These are phyloP conservation scores for Camponotus vicinus DNA, from an alignment of 1,140 invertebrate genomes.

Conservation along the genomic window DNA sequence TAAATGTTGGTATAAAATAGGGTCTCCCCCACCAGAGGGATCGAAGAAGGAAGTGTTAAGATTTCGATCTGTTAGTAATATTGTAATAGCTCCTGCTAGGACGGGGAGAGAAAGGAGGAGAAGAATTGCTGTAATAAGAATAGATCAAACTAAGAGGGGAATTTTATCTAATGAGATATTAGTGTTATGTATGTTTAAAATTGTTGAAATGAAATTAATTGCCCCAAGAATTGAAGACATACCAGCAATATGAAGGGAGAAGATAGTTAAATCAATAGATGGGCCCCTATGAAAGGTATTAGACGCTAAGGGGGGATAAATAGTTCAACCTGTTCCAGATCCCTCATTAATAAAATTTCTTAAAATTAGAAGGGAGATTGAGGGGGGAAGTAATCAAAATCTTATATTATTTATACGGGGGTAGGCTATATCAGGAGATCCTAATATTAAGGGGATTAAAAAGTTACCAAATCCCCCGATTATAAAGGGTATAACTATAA, in stretches of 20 bases:
- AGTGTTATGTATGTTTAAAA: constrained; percentile 86
- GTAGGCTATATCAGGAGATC: constrained; percentile 87
- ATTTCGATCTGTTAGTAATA: constrained; percentile 90
- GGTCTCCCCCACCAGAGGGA: constrained; percentile 89
- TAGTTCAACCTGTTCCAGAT: background rate
- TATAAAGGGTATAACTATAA: constrained; percentile 69
- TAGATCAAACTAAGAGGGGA: constrained; percentile 78
- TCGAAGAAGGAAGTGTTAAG: constrained; percentile 91
- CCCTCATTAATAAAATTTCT: constrained; percentile 78
- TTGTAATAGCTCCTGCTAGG: constrained; percentile 91
- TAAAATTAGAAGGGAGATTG: constrained; percentile 82
- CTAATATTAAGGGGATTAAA: constrained; percentile 87
- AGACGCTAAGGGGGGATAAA: background rate
- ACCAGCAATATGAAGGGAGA: background rate
- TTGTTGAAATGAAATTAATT: constrained; percentile 87
- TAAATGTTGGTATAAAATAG: constrained; percentile 88
- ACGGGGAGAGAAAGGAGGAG: constrained; percentile 90
- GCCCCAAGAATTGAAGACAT: background rate
- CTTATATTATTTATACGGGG: constrained; percentile 88
- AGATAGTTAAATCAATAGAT: background rate
- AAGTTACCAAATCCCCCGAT: constrained; percentile 86
- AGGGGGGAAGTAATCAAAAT: constrained; percentile 86
- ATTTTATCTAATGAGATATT: constrained; percentile 81
- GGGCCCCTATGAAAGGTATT: background rate
- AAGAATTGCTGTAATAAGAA: constrained; percentile 87